Base-by-base conservation (phyloP, 2,797 vertebrate species). In the Selene dorsalis region DNA sequence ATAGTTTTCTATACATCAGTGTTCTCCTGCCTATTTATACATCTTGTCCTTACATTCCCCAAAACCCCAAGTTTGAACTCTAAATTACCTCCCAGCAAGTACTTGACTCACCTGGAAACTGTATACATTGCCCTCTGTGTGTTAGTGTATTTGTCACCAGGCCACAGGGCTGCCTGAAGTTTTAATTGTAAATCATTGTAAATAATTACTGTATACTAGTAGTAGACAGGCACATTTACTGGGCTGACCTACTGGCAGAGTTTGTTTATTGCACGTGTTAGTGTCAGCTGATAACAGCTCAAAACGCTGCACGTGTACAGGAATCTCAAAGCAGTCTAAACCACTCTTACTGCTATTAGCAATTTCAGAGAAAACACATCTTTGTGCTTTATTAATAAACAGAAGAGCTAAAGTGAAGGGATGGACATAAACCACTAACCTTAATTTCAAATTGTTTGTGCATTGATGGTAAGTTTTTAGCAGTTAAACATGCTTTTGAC, bases 51-150 rank as follows among this genome's bases (percentile, higher is more conserved):
- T 53, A 17, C 1, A 10, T 43, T 53, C 26, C 3, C 13, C 13
- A 28, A 56, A 41, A 43, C n/a, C 6, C 22, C 5, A 52, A 52
- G 45, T 39, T 3, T 50, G 11, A 67, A 41, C 35, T 10, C 6
- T 32, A 4, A 32, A 58, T 11, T 35, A 28, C 48, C 60, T 67
- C 2, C 26, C 6, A 22, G 12, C 5, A 71, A 48, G 53, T 6
- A 48, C 66, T 73, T 68, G 32, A 60, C 59, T 60, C 61, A 84
- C 38, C 55, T 65, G 55, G 16, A 69, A 65, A 26, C 10, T 35
- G 11, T 41, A 2, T 50, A 8, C 78, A 38, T 35, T 38, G 17
- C 35, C 53, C 0, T 24, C 14, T 71, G 11, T 14, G 26, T 56
- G 62, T 69, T 55, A 45, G 52, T 7, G 22, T 38, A 55, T 60